phyloP scores from a whole-genome alignment of 1,140 invertebrate genomes.

The Drosophila saltans region DNA sequence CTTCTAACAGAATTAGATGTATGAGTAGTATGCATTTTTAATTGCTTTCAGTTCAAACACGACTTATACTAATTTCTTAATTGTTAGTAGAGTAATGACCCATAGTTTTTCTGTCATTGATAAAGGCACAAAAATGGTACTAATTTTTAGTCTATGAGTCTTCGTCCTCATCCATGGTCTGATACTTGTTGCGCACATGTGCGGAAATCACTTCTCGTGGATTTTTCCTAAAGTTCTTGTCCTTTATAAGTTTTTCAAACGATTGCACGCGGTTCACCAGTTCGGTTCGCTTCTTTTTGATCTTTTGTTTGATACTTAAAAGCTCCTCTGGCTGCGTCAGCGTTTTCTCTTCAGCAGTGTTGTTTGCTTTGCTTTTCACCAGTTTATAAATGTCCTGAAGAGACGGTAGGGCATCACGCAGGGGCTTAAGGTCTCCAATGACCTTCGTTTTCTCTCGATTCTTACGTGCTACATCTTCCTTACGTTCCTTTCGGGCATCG shows the following conservation, averaged over 20 bases:
- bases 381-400: conserved; percentile 72
- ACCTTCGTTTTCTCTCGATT: conserved; percentile 69
- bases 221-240: conserved; percentile 72
- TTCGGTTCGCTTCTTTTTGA: conserved; percentile 64
- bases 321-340: conserved; percentile 36
- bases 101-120: not conserved
- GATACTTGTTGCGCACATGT: conserved; percentile 64
- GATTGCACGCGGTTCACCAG: conserved; percentile 53
- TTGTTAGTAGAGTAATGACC: too few species aligned
- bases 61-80: too few species aligned
- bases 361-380: conserved; percentile 42
- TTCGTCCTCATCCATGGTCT: conserved; percentile 53
- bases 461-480: conserved; percentile 65
- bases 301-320: conserved; percentile 68
- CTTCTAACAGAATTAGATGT: too few species aligned
- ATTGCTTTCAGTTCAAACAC: not conserved
- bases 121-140: not conserved
- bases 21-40: too few species aligned
- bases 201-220: conserved; percentile 62
- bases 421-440: conserved; percentile 73
- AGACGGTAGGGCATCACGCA: conserved; percentile 77
- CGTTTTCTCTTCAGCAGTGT: conserved; percentile 19
- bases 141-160: conserved; percentile 17
- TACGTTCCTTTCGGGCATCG: conserved; percentile 56
- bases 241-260: conserved; percentile 69